Percentiles rank a stretch among this genome's conserved stretches.
Conservation (phyloP, 2,797 vertebrate species). For the Ptychadena robeensis region DNA sequence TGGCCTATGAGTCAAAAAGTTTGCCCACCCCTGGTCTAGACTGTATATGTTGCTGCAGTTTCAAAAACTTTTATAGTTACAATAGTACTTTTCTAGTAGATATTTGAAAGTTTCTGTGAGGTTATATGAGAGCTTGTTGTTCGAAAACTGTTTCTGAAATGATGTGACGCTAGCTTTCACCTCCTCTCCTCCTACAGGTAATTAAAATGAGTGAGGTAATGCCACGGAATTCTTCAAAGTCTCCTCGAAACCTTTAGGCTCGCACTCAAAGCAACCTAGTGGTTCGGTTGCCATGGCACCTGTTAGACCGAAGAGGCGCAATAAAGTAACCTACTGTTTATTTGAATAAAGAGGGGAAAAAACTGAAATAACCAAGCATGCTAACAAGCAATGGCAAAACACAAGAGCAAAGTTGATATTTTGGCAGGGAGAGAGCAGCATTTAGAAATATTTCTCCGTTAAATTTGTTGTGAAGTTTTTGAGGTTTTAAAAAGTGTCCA, state of each 20-base stretch:
- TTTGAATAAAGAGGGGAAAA: slow-evolving; percentile 35
- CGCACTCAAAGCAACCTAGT: slow-evolving; percentile 11
- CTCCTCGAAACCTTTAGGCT: slow-evolving; percentile 21
- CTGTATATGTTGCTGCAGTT: no score
- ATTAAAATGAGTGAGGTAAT: slow-evolving; percentile 45
- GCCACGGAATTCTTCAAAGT: slow-evolving; percentile 22
- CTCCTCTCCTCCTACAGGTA: slow-evolving; percentile 14
- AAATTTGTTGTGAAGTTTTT: slow-evolving; percentile 71
- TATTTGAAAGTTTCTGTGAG: neutral
- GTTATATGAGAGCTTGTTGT: slow-evolving; percentile 18
- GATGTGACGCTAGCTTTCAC: slow-evolving; percentile 2
- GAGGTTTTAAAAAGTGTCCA: slow-evolving; percentile 74
- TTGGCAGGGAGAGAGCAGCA: slow-evolving; percentile 70
- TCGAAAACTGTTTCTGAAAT: neutral
- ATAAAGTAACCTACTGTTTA: slow-evolving; percentile 49
- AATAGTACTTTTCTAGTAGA: neutral
- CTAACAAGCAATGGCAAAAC: slow-evolving; percentile 64
- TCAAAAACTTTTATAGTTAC: neutral
- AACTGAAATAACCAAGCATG: slow-evolving; percentile 66
- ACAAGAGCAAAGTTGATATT: slow-evolving; percentile 64
- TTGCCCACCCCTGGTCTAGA: no score
- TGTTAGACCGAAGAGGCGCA: slow-evolving; percentile 61
- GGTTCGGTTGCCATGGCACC: slow-evolving; percentile 65
- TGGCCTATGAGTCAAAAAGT: no score
- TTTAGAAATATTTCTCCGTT: slow-evolving; percentile 70